phyloP scores from a whole-genome alignment of 2,113 vertebrate species.

The Fukomys damarensis region DNA sequence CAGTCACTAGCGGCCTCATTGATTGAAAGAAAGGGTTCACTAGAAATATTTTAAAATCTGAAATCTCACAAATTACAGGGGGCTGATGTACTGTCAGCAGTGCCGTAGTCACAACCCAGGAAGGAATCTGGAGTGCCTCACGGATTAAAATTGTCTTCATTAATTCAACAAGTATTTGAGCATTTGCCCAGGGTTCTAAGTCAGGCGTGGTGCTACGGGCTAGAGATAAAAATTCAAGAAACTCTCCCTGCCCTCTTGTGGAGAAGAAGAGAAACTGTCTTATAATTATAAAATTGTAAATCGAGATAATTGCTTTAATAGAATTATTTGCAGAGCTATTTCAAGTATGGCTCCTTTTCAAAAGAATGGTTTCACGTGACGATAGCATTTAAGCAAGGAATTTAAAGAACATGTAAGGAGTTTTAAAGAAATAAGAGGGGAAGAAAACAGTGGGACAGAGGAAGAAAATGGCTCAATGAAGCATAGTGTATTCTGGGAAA shows the following conservation, averaged over 20 bases:
- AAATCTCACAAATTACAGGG: not conserved
- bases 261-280: not conserved
- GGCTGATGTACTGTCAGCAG: not conserved
- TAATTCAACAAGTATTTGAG: not conserved
- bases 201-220: not conserved
- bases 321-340: not conserved
- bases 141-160: not conserved
- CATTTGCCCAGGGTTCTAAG: not conserved
- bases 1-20: not conserved
- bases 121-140: not conserved
- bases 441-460: not conserved
- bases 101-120: conserved; percentile 9
- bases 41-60: not conserved
- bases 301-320: not conserved
- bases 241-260: conserved; percentile 5
- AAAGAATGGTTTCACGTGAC: not conserved
- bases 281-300: not conserved
- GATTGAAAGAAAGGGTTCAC: not conserved
- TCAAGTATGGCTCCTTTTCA: not conserved
- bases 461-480: not conserved
- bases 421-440: not conserved
- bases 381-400: not conserved
- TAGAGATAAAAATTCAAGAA: conserved; percentile 25
- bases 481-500: not conserved
- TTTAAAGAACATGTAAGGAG: not conserved